Conservation (phyloP, 1,140 invertebrate genomes). For the Bombus confusus region DNA sequence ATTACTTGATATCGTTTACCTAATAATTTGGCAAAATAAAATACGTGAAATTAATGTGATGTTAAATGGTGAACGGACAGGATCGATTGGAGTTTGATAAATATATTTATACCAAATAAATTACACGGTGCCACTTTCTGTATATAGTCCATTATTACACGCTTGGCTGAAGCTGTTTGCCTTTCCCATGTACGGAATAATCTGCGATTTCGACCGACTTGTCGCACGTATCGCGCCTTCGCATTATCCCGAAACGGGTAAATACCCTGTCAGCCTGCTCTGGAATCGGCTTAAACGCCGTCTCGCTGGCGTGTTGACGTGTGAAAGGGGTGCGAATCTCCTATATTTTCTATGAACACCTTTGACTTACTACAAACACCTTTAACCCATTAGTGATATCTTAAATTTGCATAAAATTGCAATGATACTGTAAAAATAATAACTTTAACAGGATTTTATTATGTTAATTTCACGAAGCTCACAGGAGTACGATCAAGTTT, state of each 20-base stretch:
- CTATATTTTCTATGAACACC: background rate
- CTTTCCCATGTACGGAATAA: slow-evolving; percentile 66
- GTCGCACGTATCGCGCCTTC: slow-evolving; percentile 44
- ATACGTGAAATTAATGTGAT: background rate
- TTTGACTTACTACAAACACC: background rate
- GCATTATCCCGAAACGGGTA: slow-evolving; percentile 61
- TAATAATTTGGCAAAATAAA: background rate
- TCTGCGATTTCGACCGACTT: slow-evolving; percentile 54
- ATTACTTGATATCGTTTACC: background rate
- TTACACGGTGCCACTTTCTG: background rate
- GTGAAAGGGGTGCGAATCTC: slow-evolving; percentile 51
- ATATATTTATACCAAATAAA: slow-evolving; percentile 31
- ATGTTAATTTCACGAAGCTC: background rate
- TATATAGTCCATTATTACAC: slow-evolving; percentile 49
- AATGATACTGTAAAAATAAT: too few species aligned
- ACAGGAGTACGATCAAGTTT: background rate
- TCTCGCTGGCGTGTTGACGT: slow-evolving; percentile 51
- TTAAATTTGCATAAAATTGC: background rate
- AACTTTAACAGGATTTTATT: too few species aligned
- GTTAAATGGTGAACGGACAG: background rate
- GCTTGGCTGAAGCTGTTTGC: slow-evolving; percentile 49
- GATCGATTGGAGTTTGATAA: background rate
- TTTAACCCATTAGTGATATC: background rate
- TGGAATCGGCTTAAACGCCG: slow-evolving; percentile 61
- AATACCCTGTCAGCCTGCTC: slow-evolving; percentile 46